Evolutionary conservation across 2,888 invertebrate genomes (phyloP).

Genomic region (Aporophyla nigra): DNA sequence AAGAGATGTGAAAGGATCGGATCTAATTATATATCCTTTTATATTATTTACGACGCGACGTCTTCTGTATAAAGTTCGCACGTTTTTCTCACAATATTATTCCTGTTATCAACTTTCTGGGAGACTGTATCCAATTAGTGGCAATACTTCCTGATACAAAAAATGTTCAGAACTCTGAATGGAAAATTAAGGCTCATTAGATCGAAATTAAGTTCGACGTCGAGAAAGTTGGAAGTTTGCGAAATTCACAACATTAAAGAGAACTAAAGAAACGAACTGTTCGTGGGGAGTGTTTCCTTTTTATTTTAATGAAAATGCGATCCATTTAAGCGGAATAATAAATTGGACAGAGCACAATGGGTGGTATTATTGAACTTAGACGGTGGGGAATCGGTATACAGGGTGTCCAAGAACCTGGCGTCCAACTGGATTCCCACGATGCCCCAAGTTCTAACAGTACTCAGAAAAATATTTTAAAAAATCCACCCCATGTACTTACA

Average conservation of each 20-base stretch:
- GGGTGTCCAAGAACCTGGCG: too few species aligned
- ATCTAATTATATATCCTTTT: constrained; percentile 61
- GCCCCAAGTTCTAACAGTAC: too few species aligned
- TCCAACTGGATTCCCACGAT: too few species aligned
- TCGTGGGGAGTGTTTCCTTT: constrained; percentile 25
- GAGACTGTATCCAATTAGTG: constrained; percentile 56
- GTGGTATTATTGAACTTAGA: constrained; percentile 45
- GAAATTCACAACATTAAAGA: constrained; percentile 58
- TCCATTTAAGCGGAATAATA: constrained; percentile 52
- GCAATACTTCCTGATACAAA: constrained; percentile 52
- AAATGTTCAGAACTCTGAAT: constrained; percentile 53
- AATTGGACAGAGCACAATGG: constrained; percentile 53
- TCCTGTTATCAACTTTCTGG: constrained; percentile 42
- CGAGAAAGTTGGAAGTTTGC: constrained; percentile 47
- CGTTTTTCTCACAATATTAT: constrained; percentile 25
- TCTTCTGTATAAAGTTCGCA: constrained; percentile 22
- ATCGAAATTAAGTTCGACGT: constrained; percentile 60
- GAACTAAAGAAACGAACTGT: constrained; percentile 39
- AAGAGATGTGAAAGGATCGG: constrained; percentile 55
- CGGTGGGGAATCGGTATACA: constrained; percentile 54
- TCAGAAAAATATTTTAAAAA: too few species aligned
- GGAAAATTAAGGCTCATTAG: constrained; percentile 65
- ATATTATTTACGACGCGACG: constrained; percentile 30
- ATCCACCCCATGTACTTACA: too few species aligned
- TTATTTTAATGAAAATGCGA: constrained; percentile 47